These are phyloP conservation scores for Sarcophaga caerulescens DNA, from an alignment of 2,888 invertebrate species.

Conservation along the genomic window DNA sequence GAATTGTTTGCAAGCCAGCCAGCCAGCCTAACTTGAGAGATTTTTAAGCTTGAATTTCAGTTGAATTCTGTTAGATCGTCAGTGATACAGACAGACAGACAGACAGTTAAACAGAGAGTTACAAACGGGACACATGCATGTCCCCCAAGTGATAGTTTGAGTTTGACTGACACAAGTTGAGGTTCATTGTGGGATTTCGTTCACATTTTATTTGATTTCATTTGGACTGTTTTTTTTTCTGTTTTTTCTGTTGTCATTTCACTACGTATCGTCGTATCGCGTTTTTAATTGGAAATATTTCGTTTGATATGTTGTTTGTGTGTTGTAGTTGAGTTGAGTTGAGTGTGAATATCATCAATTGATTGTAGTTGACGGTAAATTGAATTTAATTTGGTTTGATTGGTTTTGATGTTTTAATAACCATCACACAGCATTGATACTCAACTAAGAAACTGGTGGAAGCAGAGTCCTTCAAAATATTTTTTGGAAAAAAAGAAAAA, in stretches of 20 bases:
- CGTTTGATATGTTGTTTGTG: background rate
- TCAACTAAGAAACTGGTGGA: constrained; percentile 11
- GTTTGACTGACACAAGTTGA: constrained; percentile 55
- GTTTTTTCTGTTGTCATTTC: no score
- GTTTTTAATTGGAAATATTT: constrained; percentile 56
- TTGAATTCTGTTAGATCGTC: constrained; percentile 44
- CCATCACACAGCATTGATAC: background rate
- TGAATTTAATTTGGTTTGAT: constrained; percentile 35
- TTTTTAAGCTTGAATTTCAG: background rate
- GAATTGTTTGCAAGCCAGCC: constrained; percentile 37
- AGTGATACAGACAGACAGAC: constrained; percentile 17
- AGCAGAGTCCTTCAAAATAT: background rate
- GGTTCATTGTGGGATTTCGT: constrained; percentile 64
- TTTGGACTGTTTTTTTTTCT: background rate
- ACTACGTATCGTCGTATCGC: constrained; percentile 4
- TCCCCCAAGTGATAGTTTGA: constrained; percentile 64
- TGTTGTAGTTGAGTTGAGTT: background rate
- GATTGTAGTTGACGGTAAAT: constrained; percentile 55
- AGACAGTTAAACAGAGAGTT: background rate
- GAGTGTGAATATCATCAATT: constrained; percentile 65
- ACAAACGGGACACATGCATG: constrained; percentile 55
- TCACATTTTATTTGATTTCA: constrained; percentile 34
- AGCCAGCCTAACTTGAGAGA: background rate
- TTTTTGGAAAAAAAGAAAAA: background rate
- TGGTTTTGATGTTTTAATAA: constrained; percentile 36